Evolutionary conservation across 2,113 vertebrate genomes (phyloP), one percentile per base, ranked within the genome.

Genomic region (Triplophysa siluroides): DNA sequence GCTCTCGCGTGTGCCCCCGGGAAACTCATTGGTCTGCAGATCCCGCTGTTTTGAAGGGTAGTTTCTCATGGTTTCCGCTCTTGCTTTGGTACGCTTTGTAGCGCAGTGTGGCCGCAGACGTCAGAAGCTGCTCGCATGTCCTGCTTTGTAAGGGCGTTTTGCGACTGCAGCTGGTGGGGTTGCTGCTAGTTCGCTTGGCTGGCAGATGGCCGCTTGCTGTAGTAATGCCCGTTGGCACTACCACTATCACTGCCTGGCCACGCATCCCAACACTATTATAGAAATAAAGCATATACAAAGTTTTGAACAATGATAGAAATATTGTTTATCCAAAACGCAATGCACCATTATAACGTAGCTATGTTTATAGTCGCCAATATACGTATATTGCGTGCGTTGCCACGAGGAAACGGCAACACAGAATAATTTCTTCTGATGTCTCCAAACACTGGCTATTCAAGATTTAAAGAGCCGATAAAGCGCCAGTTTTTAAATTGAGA

Each of bases 101-200:
- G 92, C 92, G 93, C 92, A 93, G 92, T 93, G 92, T 93, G 93
- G 93, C 92, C 92, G 91, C 92, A 93, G 93, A 94, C 93, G 93
- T 94, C 93, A 94, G 93, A 93, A 93, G 93, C 93, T 94, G 93
- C 91, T 91, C 92, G 92, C 92, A 93, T 93, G 93, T 94, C 92
- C 92, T 94, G 93, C 92, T 94, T 92, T 93, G 92, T 93, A 93
- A 84, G 92, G 92, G 93, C 93, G 92, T 93, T 93, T 92, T 93
- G 93, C 92, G 92, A 93, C 93, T 93, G 92, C 92, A 93, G 92
- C 92, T 93, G 92, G 90, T 93, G 90, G 92, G 92, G 89, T 92
- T 90, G 89, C 90, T 91, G 92, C 85, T 81, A 86, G 90, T 91
- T 92, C 89, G 88, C 89, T 85, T 83, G 91, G 90, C 92, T 92